Base-by-base conservation (phyloP, 2,888 invertebrate species). In the Metalampra italica region DNA sequence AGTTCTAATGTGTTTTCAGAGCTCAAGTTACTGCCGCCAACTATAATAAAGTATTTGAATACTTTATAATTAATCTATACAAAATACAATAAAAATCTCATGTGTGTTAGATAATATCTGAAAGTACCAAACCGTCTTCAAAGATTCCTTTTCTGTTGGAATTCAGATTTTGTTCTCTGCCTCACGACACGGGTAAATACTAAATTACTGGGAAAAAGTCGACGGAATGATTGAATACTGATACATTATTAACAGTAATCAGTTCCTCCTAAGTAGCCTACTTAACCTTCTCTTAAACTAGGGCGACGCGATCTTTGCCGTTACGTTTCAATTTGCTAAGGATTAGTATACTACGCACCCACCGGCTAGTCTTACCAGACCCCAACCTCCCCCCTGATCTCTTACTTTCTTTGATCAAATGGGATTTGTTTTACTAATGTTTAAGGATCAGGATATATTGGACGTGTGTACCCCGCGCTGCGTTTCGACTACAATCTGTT, bases 291-390 rank as follows among this genome's bases (percentile, higher is more conserved):
- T 56, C 53, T 47, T 54, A 55, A 60, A 63, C 62, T 53, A 59
- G 53, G 51, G 54, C 55, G 53, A 56, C 58, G 56, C 55, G 57
- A 63, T 60, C 60, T 64, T 64, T 54, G 55, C 62, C 62, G 63
- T 66, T 64, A 68, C 64, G 65, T 71, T 74, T 72, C 71, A 74
- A 74, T 77, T 75, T 72, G 69, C 68, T 49, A 57, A 54, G 67
- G 71, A 73, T 75, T 71, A 68, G 67, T 64, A 53, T 56, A 54
- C 59, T 59, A 52, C 58, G 53, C 54, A 51, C 51, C 51, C 52
- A 49, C 38, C 45, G 41, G 48, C 66, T 64, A 66, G 45, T 29
- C 34, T 50, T 46, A 43, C 14, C n/a, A 54, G 56, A 59, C 38
- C 57, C 34, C 32, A 22, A 12, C 39, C 12, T 12, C 39, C 29